Conservation (phyloP, 1,140 invertebrate genomes). For the Drosophila tsacasi region DNA sequence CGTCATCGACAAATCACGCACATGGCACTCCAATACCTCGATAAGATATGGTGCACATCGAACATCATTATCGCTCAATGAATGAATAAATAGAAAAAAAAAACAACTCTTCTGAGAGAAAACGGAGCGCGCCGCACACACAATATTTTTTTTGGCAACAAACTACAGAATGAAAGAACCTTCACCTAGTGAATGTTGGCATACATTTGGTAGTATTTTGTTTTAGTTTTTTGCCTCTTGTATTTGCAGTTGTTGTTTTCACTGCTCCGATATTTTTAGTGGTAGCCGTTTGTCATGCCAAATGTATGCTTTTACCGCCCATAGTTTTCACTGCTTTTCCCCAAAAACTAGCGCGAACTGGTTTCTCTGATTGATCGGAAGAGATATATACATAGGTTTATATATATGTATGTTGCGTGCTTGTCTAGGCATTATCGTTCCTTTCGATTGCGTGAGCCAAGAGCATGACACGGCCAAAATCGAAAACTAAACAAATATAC, state of each 20-base stretch:
- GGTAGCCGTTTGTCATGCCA: constrained; percentile 36
- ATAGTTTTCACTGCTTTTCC: constrained; percentile 35
- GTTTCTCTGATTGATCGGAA: constrained; percentile 37
- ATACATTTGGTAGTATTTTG: constrained; percentile 67
- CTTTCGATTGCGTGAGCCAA: constrained; percentile 49
- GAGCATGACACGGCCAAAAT: constrained; percentile 52
- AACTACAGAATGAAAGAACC: constrained; percentile 52
- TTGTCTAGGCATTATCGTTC: constrained; percentile 31
- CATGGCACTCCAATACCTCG: constrained; percentile 21
- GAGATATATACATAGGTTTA: constrained; percentile 9
- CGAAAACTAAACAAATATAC: constrained; percentile 18
- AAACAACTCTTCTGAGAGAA: background rate
- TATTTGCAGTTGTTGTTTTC: constrained; percentile 12
- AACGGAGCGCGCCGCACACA: constrained; percentile 10
- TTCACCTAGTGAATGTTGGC: constrained; percentile 67
- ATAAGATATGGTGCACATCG: constrained; percentile 63
- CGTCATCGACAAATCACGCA: constrained; percentile 50
- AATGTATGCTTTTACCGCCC: constrained; percentile 55
- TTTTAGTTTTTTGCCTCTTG: constrained; percentile 34
- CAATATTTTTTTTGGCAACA: constrained; percentile 51
- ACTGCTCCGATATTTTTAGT: constrained; percentile 63
- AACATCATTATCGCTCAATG: constrained; percentile 24
- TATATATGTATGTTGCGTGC: background rate
- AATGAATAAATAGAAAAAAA: constrained; percentile 39
- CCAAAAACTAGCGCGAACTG: constrained; percentile 35